Conservation (phyloP, 2,113 vertebrate species). For the Onychostruthus taczanowskii region DNA sequence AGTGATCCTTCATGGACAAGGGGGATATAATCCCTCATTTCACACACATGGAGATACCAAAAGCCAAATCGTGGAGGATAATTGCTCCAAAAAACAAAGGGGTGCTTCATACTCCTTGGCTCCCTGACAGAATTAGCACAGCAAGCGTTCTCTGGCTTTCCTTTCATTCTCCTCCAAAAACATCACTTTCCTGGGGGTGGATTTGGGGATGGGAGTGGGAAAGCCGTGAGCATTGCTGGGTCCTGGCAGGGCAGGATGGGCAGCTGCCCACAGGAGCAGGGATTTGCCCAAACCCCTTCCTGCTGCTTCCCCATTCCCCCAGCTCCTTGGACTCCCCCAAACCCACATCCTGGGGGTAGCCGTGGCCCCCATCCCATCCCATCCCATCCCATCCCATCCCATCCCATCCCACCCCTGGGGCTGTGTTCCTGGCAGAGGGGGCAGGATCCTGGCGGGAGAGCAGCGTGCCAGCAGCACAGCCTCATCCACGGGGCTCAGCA, state of each 20-base stretch:
- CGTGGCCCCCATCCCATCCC: fast-evolving
- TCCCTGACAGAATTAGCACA: slow-evolving; percentile 51
- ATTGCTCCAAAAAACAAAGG: slow-evolving; percentile 46
- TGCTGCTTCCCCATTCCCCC: not conserved
- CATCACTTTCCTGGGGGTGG: not conserved
- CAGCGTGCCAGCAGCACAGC: not conserved
- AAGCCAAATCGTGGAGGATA: not conserved
- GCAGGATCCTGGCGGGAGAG: fast-evolving
- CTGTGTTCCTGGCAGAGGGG: not conserved
- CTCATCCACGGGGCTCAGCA: not conserved
- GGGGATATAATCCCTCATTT: not conserved
- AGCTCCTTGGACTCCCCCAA: not conserved
- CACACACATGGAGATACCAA: not conserved
- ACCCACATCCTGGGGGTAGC: not conserved
- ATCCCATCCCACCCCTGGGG: not conserved
- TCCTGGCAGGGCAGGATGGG: fast-evolving
- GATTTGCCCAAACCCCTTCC: not conserved
- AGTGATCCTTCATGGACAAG: fast-evolving
- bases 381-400: not conserved
- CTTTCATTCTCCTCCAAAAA: slow-evolving; percentile 67
- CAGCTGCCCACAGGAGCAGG: not conserved
- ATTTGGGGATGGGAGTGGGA: not conserved
- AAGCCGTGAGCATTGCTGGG: not conserved
- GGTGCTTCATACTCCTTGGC: slow-evolving; percentile 53
- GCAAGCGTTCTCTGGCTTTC: not conserved